Evolutionary conservation across 2,113 vertebrate species (phyloP).

Genomic region (Cyanistes caeruleus): DNA sequence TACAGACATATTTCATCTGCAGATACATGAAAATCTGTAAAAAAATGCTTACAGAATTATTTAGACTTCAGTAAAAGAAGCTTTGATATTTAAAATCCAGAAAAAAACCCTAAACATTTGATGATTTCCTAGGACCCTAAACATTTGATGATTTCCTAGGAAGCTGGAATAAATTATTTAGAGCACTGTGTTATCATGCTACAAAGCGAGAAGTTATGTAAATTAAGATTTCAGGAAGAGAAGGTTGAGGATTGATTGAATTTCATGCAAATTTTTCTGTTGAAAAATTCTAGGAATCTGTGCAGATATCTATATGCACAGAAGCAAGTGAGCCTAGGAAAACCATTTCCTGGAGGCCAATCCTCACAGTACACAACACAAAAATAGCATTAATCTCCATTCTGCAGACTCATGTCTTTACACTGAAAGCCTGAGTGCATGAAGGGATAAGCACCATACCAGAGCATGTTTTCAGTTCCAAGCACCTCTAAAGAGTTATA

Average conservation of each 20-base stretch:
- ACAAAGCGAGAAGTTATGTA: background rate
- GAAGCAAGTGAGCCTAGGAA: background rate
- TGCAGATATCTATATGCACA: background rate
- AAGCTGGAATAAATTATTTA: background rate
- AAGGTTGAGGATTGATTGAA: background rate
- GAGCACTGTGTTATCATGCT: background rate
- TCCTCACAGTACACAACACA: background rate
- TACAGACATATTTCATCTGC: background rate
- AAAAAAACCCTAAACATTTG: background rate
- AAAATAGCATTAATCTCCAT: background rate
- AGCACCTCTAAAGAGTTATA: background rate
- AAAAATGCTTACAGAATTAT: background rate
- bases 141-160: background rate
- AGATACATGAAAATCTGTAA: background rate
- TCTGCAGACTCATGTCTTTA: background rate
- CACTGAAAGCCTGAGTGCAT: background rate
- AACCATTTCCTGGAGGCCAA: background rate
- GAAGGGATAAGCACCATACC: background rate
- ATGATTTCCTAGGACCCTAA: background rate
- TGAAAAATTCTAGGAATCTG: background rate
- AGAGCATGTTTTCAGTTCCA: background rate
- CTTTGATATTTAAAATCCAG: background rate
- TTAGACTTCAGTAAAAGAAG: background rate
- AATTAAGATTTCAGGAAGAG: background rate
- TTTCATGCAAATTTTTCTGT: background rate